A percentile compares a stretch with the other conserved stretches of the same genome.
These are phyloP conservation scores for Drosophila mayri DNA, from an alignment of 1,140 invertebrate genomes.

Conservation along the genomic window DNA sequence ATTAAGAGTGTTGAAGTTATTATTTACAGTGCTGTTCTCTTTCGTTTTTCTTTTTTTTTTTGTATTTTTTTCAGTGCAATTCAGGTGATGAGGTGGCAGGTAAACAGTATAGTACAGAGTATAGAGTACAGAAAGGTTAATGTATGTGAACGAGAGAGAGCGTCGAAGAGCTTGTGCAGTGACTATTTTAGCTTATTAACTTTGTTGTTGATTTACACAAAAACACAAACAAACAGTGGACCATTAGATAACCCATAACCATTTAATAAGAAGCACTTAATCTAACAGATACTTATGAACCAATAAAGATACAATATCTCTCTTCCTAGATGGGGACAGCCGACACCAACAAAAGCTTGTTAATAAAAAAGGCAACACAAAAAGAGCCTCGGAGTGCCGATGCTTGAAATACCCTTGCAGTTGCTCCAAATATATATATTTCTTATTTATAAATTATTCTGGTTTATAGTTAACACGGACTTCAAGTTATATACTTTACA, in stretches of 20 bases:
- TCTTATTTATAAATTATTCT: not conserved
- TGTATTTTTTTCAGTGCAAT: conserved; percentile 10
- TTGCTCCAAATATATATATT: not conserved
- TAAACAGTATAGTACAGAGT: not conserved
- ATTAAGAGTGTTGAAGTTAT: conserved; percentile 20
- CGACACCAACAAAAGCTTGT: conserved; percentile 41
- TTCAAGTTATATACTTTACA: not conserved
- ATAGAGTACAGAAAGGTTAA: not conserved
- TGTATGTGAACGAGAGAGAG: not conserved
- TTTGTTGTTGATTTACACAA: conserved; percentile 30
- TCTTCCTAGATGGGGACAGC: conserved; percentile 19
- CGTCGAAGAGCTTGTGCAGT: conserved; percentile 14
- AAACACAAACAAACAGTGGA: conserved; percentile 46
- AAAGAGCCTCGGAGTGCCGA: conserved; percentile 16
- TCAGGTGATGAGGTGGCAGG: conserved; percentile 20
- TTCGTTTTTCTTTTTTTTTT: not conserved
- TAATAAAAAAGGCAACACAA: conserved; percentile 28
- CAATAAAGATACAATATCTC: conserved; percentile 6
- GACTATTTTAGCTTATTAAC: conserved; percentile 14
- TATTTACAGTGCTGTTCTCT: conserved; percentile 46
- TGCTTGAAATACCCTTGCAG: conserved; percentile 6
- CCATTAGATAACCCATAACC: conserved; percentile 21
- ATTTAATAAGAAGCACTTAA: not conserved
- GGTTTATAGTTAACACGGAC: not conserved
- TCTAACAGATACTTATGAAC: not conserved